Evolutionary conservation across 2,113 vertebrate species (phyloP).

Genomic region (Haplochromis vanheusdeni): DNA sequence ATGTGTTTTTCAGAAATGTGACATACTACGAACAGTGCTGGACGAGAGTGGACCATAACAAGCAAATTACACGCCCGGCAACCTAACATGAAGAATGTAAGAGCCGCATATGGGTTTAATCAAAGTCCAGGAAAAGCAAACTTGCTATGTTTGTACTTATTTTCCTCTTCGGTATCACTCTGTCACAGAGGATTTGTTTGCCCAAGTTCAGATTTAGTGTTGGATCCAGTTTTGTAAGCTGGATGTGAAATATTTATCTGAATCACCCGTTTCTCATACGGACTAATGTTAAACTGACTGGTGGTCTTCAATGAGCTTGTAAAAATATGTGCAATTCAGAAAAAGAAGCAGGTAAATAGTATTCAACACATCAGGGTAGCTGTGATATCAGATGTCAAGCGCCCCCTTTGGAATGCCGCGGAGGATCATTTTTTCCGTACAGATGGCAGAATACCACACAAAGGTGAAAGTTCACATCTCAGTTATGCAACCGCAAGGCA

Average conservation of each 20-base stretch:
- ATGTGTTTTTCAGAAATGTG: neutral
- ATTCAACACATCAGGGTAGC: neutral
- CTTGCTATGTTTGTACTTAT: slow-evolving; percentile 3
- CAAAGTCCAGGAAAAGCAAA: slow-evolving; percentile 33
- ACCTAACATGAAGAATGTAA: slow-evolving; percentile 27
- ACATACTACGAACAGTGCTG: neutral
- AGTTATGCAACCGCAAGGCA: slow-evolving; percentile 42
- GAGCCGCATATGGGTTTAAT: slow-evolving; percentile 38
- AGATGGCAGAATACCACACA: slow-evolving; percentile 21
- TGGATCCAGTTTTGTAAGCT: neutral
- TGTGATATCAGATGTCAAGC: neutral
- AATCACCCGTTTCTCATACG: neutral
- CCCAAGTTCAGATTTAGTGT: slow-evolving; percentile 4
- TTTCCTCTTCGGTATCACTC: slow-evolving; percentile 3
- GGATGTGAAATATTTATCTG: neutral
- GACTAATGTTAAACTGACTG: neutral
- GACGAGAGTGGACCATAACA: neutral
- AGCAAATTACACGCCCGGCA: neutral
- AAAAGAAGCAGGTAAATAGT: neutral
- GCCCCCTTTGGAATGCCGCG: slow-evolving; percentile 10
- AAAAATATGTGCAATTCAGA: neutral
- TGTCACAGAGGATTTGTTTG: slow-evolving; percentile 36
- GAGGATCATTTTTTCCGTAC: neutral
- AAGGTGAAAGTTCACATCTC: slow-evolving; percentile 45
- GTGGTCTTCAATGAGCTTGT: neutral